These are phyloP conservation scores for Drosophila nebulosa DNA, from an alignment of 1,140 invertebrate species.

Conservation along the genomic window DNA sequence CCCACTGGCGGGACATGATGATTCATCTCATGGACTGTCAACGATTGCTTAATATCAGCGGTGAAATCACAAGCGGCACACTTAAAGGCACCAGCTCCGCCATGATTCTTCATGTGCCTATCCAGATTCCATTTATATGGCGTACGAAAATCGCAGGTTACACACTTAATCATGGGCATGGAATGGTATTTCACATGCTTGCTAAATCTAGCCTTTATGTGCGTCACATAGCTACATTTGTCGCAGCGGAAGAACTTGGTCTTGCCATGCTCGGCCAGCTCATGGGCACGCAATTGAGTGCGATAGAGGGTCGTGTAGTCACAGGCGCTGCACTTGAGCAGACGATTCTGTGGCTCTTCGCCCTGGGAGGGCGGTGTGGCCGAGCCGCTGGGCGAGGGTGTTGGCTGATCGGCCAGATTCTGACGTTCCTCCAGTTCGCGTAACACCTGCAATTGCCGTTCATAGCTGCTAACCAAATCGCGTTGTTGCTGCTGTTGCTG, in stretches of 20 bases:
- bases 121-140: slow-evolving; percentile 90
- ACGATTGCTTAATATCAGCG: slow-evolving; percentile 94
- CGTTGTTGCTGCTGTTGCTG: slow-evolving; percentile 42
- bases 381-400: slow-evolving; percentile 65
- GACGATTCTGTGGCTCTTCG: slow-evolving; percentile 70
- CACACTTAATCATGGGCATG: slow-evolving; percentile 96
- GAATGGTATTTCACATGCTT: slow-evolving; percentile 97
- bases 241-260: slow-evolving; percentile 90
- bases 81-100: slow-evolving; percentile 89
- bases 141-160: slow-evolving; percentile 94
- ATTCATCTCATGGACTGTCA: slow-evolving; percentile 95
- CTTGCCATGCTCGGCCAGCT: slow-evolving; percentile 84
- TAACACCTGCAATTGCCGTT: slow-evolving; percentile 57
- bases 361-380: slow-evolving; percentile 65
- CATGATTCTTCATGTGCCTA: slow-evolving; percentile 95
- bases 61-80: slow-evolving; percentile 95
- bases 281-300: slow-evolving; percentile 81
- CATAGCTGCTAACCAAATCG: slow-evolving; percentile 62
- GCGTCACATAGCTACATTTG: slow-evolving; percentile 94
- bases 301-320: slow-evolving; percentile 81
- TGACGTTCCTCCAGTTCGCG: slow-evolving; percentile 57
- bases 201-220: slow-evolving; percentile 93
- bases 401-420: slow-evolving; percentile 56
- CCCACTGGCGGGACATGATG: slow-evolving; percentile 90
- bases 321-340: slow-evolving; percentile 83